Evolutionary conservation across 2,888 invertebrate species (phyloP), one percentile per base, ranked within the genome.

Genomic region (Cheilosia impressa): DNA sequence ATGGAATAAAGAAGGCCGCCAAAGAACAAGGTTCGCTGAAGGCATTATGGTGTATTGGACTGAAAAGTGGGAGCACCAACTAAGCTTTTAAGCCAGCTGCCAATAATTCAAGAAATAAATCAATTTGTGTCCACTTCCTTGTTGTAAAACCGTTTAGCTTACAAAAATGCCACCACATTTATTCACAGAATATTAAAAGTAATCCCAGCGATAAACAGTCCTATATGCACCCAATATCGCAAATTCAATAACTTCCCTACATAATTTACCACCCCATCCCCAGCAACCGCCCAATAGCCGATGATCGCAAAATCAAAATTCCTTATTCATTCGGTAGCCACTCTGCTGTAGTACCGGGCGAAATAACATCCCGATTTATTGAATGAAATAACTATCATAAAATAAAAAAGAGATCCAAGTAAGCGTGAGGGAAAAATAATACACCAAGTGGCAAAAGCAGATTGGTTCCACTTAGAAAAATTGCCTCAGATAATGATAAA

Each of bases 391-490:
- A 84, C 80, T 80, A 66, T 80, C 80, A 76, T 84, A 80, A 83
- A 83, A 83, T 83, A 83, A 80, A 83, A 80, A 79, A 79, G 60
- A 75, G 63, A 76, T 71, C 66, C 68, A 78, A 63, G 60, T 47
- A 77, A 78, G 66, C 50, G 63, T 43, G 72, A 52, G 66, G 65
- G 53, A 57, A 38, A 79, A 68, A 80, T 85, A 85, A 85, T 85
- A 80, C 71, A 71, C 76, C 71, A 76, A 85, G 84, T 85, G 84
- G 80, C 84, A 81, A 77, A 77, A 87, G 81, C 81, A 87, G 85
- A 87, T 81, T 87, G 81, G 72, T 81, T 87, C 85, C 85, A 87
- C 85, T 87, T 87, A 87, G 72, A 87, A 88, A 88, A 87, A 87
- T 87, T 87, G 85, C 85, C 85, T 87, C 72, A 76, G 62, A 87